These are phyloP conservation scores for Acridotheres tristis DNA, from an alignment of 2,797 vertebrate species.

Conservation along the genomic window DNA sequence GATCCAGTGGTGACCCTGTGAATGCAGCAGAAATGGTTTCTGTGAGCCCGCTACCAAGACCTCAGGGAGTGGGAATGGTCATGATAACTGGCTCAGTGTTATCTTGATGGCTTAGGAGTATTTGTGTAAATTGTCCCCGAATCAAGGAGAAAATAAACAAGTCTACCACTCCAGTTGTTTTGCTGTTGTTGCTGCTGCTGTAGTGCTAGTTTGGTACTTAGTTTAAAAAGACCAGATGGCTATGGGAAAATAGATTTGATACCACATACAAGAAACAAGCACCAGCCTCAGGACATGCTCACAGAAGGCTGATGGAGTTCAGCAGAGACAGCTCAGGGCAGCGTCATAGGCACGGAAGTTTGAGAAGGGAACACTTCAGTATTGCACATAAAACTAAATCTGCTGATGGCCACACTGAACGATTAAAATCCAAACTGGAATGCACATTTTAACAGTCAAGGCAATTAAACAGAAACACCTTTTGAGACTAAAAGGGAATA, in stretches of 20 bases:
- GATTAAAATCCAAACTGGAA: background rate
- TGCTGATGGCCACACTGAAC: background rate
- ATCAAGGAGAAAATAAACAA: background rate
- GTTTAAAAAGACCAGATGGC: background rate
- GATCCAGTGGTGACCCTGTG: background rate
- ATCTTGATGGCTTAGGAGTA: background rate
- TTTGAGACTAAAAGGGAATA: background rate
- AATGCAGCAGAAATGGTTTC: background rate
- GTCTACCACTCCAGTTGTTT: background rate
- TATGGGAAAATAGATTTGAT: background rate
- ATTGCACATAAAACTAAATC: accelerated
- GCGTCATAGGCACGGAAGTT: background rate
- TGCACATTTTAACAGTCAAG: background rate
- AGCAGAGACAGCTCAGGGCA: background rate
- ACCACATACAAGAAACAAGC: background rate
- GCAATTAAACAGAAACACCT: background rate
- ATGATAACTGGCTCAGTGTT: background rate
- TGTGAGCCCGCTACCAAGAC: background rate
- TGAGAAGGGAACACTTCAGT: background rate
- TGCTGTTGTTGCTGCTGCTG: background rate
- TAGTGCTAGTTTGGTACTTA: background rate
- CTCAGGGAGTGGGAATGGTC: background rate
- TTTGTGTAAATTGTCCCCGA: background rate
- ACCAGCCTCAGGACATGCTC: background rate
- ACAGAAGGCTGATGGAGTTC: background rate